Evolutionary conservation across 2,888 invertebrate species (phyloP).

Genomic region (Morpho achilles): DNA sequence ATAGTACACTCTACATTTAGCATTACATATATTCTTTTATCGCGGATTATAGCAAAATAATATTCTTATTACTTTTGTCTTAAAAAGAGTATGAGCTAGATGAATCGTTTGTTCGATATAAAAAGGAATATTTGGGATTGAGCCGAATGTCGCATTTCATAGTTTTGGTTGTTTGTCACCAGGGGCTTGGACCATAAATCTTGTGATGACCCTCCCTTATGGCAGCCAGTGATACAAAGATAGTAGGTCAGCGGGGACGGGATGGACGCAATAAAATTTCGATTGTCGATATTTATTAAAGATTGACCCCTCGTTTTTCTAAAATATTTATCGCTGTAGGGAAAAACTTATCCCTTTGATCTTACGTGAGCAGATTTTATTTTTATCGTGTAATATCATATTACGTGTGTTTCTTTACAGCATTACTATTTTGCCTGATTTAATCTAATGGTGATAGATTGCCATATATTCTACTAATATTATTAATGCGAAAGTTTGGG

Average conservation of each 20-base stretch:
- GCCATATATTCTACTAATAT: too few species aligned
- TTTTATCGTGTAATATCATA: slow-evolving; percentile 14
- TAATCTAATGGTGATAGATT: slow-evolving; percentile 3
- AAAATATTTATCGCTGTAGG: slow-evolving; percentile 31
- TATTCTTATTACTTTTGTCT: too few species aligned
- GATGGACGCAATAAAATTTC: slow-evolving; percentile 56
- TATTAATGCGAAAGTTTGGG: too few species aligned
- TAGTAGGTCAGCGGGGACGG: slow-evolving; percentile 57
- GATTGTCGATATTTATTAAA: slow-evolving; percentile 49
- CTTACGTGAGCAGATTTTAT: slow-evolving; percentile 8
- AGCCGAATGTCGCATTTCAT: slow-evolving; percentile 49
- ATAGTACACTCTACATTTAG: too few species aligned
- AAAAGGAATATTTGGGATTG: slow-evolving; percentile 33
- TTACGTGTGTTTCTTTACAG: neutral
- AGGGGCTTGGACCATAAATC: slow-evolving; percentile 57
- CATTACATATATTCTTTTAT: too few species aligned
- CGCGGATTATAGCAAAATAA: too few species aligned
- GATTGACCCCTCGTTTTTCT: slow-evolving; percentile 37
- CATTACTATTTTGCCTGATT: slow-evolving; percentile 13
- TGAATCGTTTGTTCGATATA: slow-evolving; percentile 26
- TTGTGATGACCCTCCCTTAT: slow-evolving; percentile 58
- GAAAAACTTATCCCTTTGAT: slow-evolving; percentile 26
- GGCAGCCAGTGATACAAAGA: slow-evolving; percentile 45
- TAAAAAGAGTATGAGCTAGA: slow-evolving; percentile 13
- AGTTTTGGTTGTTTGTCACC: slow-evolving; percentile 52